Evolutionary conservation across 2,888 invertebrate species (phyloP), one percentile per base, ranked within the genome.

Genomic region (Drosophila sordidapex): DNA sequence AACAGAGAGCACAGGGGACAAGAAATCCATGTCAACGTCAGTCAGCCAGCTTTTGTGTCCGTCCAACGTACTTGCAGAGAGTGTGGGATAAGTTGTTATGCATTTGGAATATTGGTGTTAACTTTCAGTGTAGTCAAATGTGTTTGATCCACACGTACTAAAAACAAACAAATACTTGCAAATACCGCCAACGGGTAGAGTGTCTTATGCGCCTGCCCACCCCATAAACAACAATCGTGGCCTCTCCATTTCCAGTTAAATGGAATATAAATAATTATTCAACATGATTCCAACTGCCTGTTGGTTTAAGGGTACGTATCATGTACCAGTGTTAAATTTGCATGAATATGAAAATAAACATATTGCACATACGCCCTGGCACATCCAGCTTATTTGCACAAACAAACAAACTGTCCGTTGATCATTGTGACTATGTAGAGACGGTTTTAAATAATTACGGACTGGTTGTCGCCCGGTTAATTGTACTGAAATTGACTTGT

Each of bases 191-290:
- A 29, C 29, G 46, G 51, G 49, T 54, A 25, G 13, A n/a, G 43
- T 36, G 38, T 40, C 35, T 29, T 31, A 43, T 35, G 10, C 7
- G 38, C 18, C 38, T 21, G 18, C 13, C 29, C 46, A 4, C 29
- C 27, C 48, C 25, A 10, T 11, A 10, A 33, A 54, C 35, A n/a
- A 4, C 51, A 49, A 27, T 29, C 25, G 4, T 18, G 13, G 18
- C 5, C 21, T 31, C 60, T 48, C 31, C 11, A 18, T 29, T 21
- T 27, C 21, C 43, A 61, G 52, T 43, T 33, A 52, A 76, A 82
- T 89, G 71, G 72, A 85, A 82, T 72, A 62, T 70, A 79, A 77
- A 88, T 82, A 82, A 89, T 87, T 89, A 84, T 79, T 87, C 76
- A 69, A 59, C 69, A 83, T 74, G 71, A 71, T 73, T 29, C 57